These are phyloP conservation scores for Ceratosolen solmsi DNA, from an alignment of 1,140 invertebrate species.

Conservation along the genomic window DNA sequence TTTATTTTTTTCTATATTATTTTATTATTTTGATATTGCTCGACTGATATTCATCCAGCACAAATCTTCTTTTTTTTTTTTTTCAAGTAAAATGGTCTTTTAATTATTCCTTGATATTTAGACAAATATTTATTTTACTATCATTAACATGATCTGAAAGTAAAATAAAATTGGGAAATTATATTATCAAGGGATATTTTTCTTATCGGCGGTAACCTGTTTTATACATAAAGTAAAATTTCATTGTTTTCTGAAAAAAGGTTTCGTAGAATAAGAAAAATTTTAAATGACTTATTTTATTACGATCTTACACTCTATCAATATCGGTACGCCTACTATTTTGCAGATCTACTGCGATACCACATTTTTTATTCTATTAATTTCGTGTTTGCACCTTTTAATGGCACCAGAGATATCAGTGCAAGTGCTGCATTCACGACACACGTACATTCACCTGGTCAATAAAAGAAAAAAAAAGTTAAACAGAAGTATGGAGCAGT, in stretches of 20 bases:
- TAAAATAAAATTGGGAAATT: no score
- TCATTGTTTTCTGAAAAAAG: neutral
- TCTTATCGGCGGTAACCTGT: neutral
- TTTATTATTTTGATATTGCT: constrained; percentile 13
- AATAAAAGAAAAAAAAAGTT: constrained; percentile 10
- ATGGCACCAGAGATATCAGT: constrained; percentile 45
- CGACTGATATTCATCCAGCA: constrained; percentile 35
- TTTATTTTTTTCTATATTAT: neutral
- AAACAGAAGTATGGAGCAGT: constrained; percentile 27
- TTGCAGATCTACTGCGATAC: constrained; percentile 20
- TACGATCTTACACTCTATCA: constrained; percentile 35
- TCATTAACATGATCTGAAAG: no score
- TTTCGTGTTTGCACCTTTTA: constrained; percentile 31
- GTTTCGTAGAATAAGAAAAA: neutral
- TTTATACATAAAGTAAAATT: neutral
- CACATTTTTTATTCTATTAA: constrained; percentile 37
- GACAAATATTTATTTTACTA: neutral
- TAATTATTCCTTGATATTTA: constrained; percentile 4
- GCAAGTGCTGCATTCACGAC: constrained; percentile 34
- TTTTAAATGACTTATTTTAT: constrained; percentile 18
- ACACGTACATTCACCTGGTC: neutral
- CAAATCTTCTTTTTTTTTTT: neutral
- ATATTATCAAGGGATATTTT: constrained; percentile 3
- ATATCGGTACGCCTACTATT: constrained; percentile 41
- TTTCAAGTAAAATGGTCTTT: constrained; percentile 26